Evolutionary conservation across 2,888 invertebrate genomes (phyloP), one percentile per base, ranked within the genome.

Genomic region (Trissoscelio sp.): DNA sequence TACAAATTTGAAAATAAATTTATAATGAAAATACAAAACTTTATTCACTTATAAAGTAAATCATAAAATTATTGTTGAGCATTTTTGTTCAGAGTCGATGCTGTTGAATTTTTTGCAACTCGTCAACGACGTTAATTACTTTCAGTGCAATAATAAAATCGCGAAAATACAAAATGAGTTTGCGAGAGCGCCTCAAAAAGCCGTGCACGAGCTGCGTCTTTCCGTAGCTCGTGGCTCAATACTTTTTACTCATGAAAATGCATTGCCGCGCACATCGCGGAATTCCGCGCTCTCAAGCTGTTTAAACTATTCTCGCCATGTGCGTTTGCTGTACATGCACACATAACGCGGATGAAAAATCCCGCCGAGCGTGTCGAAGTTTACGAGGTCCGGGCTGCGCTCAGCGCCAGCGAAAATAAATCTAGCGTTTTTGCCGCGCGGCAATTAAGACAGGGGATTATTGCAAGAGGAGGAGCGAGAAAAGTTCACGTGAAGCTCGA

Each of bases 341-440:
- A 79, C 39, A 46, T 55, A 48, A 46, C 62, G 62, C 46, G 42
- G 22, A 57, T 57, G 73, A 79, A 79, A 79, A 79, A 73, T 79
- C 58, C 48, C 58, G 57, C 31, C 72, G 79, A 79, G 79, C 67
- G 60, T 73, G 72, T 79, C 72, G 72, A 73, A 66, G 79, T 78
- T 75, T 75, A 75, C 64, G 66, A 75, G 66, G 66, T 67, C 62
- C 60, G 51, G 39, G 51, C 39, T 51, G 74, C 53, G 69, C 22
- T 67, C 9, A 20, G 46, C 70, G 46, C 28, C 18, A 7, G 70
- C 34, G 51, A 86, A 89, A 88, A 90, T 88, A 90, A 90, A 90
- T 90, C 88, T 64, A 85, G 84, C 86, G 88, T 90, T 91, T 91
- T 91, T 89, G 90, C 87, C 84, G 83, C 83, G 87, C 82, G 80